Base-by-base conservation (phyloP, 1,140 invertebrate species). In the Goniozus legneri region DNA sequence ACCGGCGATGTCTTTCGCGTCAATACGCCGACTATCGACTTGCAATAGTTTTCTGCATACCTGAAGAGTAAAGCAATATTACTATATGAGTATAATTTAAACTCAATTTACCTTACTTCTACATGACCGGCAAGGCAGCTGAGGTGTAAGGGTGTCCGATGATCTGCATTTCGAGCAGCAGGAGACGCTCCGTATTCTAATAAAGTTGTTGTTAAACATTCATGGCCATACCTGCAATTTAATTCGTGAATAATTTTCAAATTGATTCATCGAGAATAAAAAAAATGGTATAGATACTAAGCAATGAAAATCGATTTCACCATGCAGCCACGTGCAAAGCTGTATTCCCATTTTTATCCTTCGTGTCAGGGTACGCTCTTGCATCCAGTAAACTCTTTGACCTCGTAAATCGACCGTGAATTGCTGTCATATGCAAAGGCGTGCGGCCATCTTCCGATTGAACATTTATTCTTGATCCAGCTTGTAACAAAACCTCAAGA, bases 361-460 rank as follows among this genome's bases (percentile, higher is more conserved):
- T 50, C 30, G 59, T 67, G 44, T 82, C 77, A 3, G 80, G 66
- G 3, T 64, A 56, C n/a, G 79, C 79, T 22, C 78, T 77, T 45
- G 45, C 52, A 48, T 79, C 78, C 0, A 82, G 70, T 19, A 86
- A 69, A 32, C 76, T 79, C 67, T 84, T 81, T 20, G 83, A 84
- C 36, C 83, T 65, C 2, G 81, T 81, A 62, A 84, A 84, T 60
- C 82, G 72, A 21, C 84, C 83, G 65, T 85, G 80, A 50, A 84
- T 77, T 8, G 83, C 81, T 10, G 82, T 82, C 80, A 85, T 82
- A 54, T 86, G 84, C 15, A 85, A 69, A 6, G 84, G 79, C n/a
- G 83, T 85, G 38, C 80, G 70, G 2, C 82, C 82, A 64, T 84
- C 82, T 33, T 74, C 63, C 50, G 79, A 81, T 58, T 81, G 77